A percentile compares a stretch with the other conserved stretches of the same genome.
Conservation (phyloP, 2,113 vertebrate species). For the Hyla sarda region DNA sequence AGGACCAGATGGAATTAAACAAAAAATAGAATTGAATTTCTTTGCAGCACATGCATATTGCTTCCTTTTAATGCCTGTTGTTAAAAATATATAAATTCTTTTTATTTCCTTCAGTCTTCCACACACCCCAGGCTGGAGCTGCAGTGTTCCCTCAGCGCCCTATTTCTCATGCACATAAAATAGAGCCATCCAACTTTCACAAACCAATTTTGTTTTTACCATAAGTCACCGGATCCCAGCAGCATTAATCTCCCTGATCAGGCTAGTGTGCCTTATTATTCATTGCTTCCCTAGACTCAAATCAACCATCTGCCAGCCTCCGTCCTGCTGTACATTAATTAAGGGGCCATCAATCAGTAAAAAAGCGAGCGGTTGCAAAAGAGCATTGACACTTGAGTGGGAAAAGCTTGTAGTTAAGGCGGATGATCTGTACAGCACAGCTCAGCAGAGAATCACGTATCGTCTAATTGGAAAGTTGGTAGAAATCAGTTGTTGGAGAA, state of each 20-base stretch:
- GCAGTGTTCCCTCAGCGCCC: background rate
- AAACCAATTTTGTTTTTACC: conserved; percentile 60
- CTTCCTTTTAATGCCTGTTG: background rate
- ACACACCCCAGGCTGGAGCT: background rate
- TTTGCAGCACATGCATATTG: background rate
- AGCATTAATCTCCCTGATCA: conserved; percentile 67
- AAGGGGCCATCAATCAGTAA: conserved; percentile 70
- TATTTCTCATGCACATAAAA: conserved; percentile 21
- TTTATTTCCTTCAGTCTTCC: background rate
- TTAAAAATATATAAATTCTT: background rate
- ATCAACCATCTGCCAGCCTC: conserved; percentile 74
- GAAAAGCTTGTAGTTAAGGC: background rate
- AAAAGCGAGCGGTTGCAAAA: background rate
- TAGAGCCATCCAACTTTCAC: conserved; percentile 67
- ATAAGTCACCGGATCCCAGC: conserved; percentile 63
- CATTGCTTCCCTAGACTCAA: conserved; percentile 73
- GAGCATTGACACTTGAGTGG: background rate
- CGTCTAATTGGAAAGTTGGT: conserved; percentile 37
- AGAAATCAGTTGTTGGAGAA: conserved; percentile 11
- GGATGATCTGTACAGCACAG: conserved; percentile 16
- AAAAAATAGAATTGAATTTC: background rate
- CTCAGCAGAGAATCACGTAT: conserved; percentile 45
- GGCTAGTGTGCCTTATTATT: conserved; percentile 72
- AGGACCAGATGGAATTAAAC: background rate
- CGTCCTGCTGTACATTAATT: conserved; percentile 72